These are phyloP conservation scores for Oedothorax gibbosus DNA, from an alignment of 1,140 invertebrate genomes.

Conservation along the genomic window DNA sequence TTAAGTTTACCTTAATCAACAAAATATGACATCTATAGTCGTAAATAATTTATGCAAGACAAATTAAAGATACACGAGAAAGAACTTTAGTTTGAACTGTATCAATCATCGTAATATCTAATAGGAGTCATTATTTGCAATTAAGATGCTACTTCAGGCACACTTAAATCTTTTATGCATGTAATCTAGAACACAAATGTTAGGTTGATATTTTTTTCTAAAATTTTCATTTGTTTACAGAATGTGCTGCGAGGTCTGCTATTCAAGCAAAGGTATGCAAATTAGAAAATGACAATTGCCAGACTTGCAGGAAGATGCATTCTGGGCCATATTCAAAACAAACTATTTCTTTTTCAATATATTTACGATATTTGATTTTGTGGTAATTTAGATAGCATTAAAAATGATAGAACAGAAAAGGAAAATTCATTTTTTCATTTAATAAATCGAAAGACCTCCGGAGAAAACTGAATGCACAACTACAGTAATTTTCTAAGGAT, in stretches of 20 bases:
- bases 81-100: too few relatives aligned
- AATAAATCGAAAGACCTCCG: too few relatives aligned
- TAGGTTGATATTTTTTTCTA: background rate
- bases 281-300: background rate
- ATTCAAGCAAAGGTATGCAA: slow-evolving; percentile 42
- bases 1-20: too few relatives aligned
- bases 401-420: background rate
- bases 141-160: background rate
- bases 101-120: too few relatives aligned
- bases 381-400: background rate
- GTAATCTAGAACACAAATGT: background rate
- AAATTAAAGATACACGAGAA: too few relatives aligned
- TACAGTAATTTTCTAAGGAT: too few relatives aligned
- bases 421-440: too few relatives aligned
- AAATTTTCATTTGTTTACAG: slow-evolving; percentile 11
- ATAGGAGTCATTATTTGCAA: background rate
- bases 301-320: background rate
- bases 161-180: background rate
- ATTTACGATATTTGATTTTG: background rate
- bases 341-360: background rate
- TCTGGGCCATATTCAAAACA: background rate
- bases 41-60: too few relatives aligned
- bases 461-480: too few relatives aligned
- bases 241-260: slow-evolving; percentile 43
- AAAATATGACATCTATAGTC: too few relatives aligned